phyloP scores from a whole-genome alignment of 2,113 vertebrate species.

The Paraplagusia blochii region DNA sequence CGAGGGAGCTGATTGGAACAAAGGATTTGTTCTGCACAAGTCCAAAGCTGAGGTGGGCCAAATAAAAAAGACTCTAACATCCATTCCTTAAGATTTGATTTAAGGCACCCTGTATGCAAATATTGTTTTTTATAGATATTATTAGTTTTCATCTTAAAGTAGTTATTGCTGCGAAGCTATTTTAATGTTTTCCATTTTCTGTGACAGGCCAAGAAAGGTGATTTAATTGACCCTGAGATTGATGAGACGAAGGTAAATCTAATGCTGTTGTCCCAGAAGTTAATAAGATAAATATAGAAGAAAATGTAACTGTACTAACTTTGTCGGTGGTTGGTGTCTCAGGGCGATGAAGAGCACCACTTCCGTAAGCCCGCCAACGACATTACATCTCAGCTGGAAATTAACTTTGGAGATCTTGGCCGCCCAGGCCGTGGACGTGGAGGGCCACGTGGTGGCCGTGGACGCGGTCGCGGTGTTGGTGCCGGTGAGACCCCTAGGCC shows the following conservation, averaged over 20 bases:
- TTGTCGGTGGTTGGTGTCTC: constrained; percentile 20
- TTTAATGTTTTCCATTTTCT: constrained; percentile 2
- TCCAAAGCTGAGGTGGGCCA: constrained; percentile 90
- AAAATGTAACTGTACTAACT: not conserved
- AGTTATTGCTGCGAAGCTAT: not conserved
- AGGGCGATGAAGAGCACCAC: constrained; percentile 89
- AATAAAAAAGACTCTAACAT: not conserved
- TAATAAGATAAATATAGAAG: not conserved
- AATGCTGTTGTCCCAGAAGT: not conserved
- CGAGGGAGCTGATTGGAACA: constrained; percentile 95
- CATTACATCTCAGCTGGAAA: constrained; percentile 98
- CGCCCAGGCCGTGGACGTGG: constrained; percentile 93
- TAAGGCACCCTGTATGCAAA: not conserved
- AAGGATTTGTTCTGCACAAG: constrained; percentile 96
- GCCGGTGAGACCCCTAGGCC: constrained; percentile 68
- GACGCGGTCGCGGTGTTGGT: constrained; percentile 6
- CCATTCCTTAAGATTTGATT: no score
- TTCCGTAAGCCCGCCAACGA: constrained; percentile 97
- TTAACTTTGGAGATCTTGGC: constrained; percentile 96
- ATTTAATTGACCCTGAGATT: constrained; percentile 56
- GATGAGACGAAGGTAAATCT: constrained; percentile 60
- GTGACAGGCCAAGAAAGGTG: constrained; percentile 57
- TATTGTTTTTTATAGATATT: not conserved
- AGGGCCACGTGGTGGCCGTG: constrained; percentile 82
- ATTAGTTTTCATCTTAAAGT: not conserved